Evolutionary conservation across 2,888 invertebrate genomes (phyloP).

Genomic region (Agonopterix alstromeriana): DNA sequence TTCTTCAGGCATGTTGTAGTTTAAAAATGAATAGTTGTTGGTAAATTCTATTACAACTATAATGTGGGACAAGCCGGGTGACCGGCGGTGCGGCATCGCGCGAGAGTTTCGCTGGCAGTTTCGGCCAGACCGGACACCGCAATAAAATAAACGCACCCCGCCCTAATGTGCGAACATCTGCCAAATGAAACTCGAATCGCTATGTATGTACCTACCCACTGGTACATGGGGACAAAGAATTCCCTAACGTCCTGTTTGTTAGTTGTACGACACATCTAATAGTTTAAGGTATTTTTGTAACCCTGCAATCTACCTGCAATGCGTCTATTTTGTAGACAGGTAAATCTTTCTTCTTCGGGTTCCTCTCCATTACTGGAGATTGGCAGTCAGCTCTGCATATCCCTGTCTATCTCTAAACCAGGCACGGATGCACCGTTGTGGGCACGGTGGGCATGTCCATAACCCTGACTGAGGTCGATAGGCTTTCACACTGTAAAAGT

Average conservation of each 20-base stretch:
- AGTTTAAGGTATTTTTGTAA: slow-evolving; percentile 6
- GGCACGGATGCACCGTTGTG: no score
- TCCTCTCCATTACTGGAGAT: no score
- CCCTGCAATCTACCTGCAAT: not conserved
- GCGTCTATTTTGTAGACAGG: no score
- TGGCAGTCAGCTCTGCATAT: no score
- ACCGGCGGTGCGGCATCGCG: slow-evolving; percentile 10
- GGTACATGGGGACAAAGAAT: slow-evolving; percentile 15
- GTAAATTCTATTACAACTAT: slow-evolving; percentile 32
- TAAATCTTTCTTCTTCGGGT: no score
- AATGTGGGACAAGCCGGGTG: slow-evolving; percentile 18
- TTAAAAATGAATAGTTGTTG: slow-evolving; percentile 15
- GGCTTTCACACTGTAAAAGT: no score
- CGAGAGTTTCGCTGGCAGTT: slow-evolving; percentile 37
- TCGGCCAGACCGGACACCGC: slow-evolving; percentile 30
- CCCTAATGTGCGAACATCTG: slow-evolving; percentile 36
- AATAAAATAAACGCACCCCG: slow-evolving; percentile 40
- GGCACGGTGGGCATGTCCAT: no score
- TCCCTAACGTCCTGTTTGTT: slow-evolving; percentile 31
- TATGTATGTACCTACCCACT: slow-evolving; percentile 8
- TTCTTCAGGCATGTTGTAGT: not conserved
- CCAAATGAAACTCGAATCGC: slow-evolving; percentile 32
- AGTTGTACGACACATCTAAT: slow-evolving; percentile 15
- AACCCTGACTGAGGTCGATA: no score
- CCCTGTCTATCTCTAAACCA: no score